phyloP scores from a whole-genome alignment of 64 coral and sea anemone species.

The Anthopleura sola region DNA sequence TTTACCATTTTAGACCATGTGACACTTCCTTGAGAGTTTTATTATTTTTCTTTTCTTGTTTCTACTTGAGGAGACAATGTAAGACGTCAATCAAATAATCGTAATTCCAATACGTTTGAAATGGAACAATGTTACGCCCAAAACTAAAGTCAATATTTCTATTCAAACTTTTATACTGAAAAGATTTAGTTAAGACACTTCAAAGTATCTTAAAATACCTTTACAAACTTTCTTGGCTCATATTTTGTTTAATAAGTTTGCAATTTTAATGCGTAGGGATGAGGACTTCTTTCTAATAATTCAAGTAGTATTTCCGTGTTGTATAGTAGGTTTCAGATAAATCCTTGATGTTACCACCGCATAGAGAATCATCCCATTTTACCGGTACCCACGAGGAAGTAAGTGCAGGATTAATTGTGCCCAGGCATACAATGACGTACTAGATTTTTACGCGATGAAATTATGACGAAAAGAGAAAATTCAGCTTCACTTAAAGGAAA shows the following conservation, averaged over 20 bases:
- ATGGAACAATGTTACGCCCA: too few species aligned
- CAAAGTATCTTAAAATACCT: too few species aligned
- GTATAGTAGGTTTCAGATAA: background rate
- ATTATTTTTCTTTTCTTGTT: too few species aligned
- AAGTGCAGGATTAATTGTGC: too few species aligned
- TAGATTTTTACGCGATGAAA: background rate
- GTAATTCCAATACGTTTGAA: too few species aligned
- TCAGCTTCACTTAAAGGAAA: background rate
- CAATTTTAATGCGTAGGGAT: background rate
- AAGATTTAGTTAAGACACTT: too few species aligned
- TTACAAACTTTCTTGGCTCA: too few species aligned
- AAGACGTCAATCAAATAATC: too few species aligned
- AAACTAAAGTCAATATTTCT: too few species aligned
- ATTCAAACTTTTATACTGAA: too few species aligned
- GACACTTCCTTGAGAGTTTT: background rate
- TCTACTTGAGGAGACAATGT: too few species aligned
- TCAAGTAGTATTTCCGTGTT: background rate
- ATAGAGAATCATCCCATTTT: background rate
- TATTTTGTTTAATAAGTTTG: background rate
- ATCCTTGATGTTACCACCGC: background rate
- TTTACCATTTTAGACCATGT: background rate
- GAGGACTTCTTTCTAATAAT: background rate
- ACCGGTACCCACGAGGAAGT: background rate
- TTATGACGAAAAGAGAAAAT: background rate
- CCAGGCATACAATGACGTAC: background rate